Evolutionary conservation across 1,140 invertebrate species (phyloP), one percentile per base, ranked within the genome.

Genomic region (Drosophila trapezifrons): DNA sequence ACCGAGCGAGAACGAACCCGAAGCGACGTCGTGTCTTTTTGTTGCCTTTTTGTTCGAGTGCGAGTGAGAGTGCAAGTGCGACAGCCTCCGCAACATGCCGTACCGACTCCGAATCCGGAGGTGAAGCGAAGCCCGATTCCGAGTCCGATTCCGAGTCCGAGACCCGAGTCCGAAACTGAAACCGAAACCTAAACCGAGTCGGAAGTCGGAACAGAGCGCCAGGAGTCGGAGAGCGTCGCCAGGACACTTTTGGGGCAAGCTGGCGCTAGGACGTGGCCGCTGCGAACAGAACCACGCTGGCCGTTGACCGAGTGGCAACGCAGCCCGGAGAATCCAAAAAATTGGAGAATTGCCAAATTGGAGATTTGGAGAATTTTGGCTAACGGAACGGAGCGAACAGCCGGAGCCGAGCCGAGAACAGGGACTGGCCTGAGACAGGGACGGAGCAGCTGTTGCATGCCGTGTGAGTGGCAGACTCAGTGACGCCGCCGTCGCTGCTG

Each of bases 221-320:
- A 35, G 43, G 25, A 22, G 29, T 32, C 43, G 22, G 47, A 55
- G 52, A 66, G 27, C 65, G 55, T 42, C 38, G 17, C 52, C 60
- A 64, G 62, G 62, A 62, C 62, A 40, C 58, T 62, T 52, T 65
- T 62, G 56, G 62, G 62, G 38, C 38, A 59, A 65, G 56, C 32
- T 65, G 81, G 66, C 76, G 74, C 66, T 45, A 85, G 81, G 80
- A 81, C 67, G 49, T 45, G 54, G 70, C 51, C 32, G 37, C 25
- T 51, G 43, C 22, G 42, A 73, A 85, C 81, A 85, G 78, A 86
- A 80, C 64, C 73, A 85, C 81, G 81, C 74, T 78, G 78, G 69
- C 60, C 78, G 81, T 85, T 85, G 81, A 85, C 78, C 81, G 82
- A 85, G 81, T 85, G 84, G 82, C 74, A 86, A 81, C 78, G 78